A percentile compares a stretch with the other conserved stretches of the same genome.
These are phyloP conservation scores for Formicarius rufipectus DNA, from an alignment of 2,113 vertebrate genomes.

Conservation along the genomic window DNA sequence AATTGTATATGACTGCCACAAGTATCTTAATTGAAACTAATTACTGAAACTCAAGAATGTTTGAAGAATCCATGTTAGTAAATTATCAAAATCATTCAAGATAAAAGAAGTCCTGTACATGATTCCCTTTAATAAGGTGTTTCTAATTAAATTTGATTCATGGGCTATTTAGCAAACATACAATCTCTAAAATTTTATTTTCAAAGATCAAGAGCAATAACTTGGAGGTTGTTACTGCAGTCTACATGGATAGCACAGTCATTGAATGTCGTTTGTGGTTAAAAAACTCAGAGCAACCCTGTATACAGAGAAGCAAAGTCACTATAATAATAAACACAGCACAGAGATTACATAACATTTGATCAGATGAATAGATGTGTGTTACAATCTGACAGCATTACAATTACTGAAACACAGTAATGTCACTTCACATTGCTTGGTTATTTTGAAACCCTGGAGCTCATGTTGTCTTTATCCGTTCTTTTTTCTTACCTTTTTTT, in stretches of 20 bases:
- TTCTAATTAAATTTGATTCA: background rate
- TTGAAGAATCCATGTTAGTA: background rate
- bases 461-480: background rate
- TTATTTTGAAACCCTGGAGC: background rate
- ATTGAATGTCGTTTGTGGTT: background rate
- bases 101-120: background rate
- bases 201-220: background rate
- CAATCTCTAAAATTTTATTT: background rate
- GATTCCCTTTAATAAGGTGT: background rate
- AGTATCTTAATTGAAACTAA: background rate
- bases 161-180: background rate
- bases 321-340: background rate
- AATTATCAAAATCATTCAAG: background rate
- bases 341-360: background rate
- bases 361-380: background rate
- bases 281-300: background rate
- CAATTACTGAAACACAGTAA: background rate
- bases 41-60: background rate
- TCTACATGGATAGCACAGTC: background rate
- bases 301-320: background rate
- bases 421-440: background rate
- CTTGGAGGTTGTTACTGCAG: background rate
- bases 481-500: background rate
- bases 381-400: background rate
- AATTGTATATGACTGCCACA: background rate